Base-by-base conservation (phyloP, 2,797 vertebrate species). In the Astyanax mexicanus region DNA sequence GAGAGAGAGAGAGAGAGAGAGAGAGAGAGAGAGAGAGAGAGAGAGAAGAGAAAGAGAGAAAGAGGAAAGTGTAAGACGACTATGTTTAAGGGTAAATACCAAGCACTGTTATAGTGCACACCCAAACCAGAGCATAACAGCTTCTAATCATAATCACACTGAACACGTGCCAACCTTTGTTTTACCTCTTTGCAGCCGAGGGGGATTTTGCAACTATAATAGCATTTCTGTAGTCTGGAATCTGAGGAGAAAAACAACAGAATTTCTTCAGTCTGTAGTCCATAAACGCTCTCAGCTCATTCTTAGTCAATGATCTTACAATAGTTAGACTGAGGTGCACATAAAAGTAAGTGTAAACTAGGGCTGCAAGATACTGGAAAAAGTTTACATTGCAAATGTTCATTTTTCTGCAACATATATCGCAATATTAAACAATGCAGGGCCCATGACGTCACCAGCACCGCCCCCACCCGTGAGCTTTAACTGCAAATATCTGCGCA, bases 191-290 rank as follows among this genome's bases (percentile, higher is more conserved):
- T n/a, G 98, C 98, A 84, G 98, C 97, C 76, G 98, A 94, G 17
- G 98, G 98, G 47, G 97, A 98, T 84, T 99, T 99, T 61, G 98
- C 96, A 69, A 99, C 98, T 80, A 99, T 99, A 74, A 99, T 96
- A 64, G 98, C 97, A 0, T 99, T 99, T 89, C 98, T 96, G 88
- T 98, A 99, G 92, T 99, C 96, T 58, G 96, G 96, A 88, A 99
- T 96, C 98, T 99, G 84, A 60, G 10, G 35, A 67, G 60, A 17
- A 60, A 55, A 8, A 49, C 23, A 74, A 58, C 72, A 58, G 35
- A 45, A 45, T 12, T 15, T 15, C 40, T 40, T n/a, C n/a, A n/a
- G n/a, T n/a, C n/a, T n/a, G n/a, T 17, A 57, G 54, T 32, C 15
- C 54, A 54, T 0, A 4, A 32, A 11, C 25, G 11, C 23, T 55